These are phyloP conservation scores for Passer domesticus DNA, from an alignment of 2,113 vertebrate genomes.

Conservation along the genomic window DNA sequence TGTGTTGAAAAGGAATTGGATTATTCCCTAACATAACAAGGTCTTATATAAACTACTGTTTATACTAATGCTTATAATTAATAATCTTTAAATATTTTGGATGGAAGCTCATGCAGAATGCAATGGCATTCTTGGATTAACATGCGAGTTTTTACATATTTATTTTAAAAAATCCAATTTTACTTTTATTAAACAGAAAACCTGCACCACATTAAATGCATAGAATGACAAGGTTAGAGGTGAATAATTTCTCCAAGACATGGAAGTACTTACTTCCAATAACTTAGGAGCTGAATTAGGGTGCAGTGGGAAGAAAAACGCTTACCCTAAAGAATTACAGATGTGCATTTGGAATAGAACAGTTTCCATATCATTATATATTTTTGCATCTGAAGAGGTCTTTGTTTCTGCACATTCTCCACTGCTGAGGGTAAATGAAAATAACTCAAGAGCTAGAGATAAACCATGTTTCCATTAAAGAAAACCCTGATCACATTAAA, in stretches of 20 bases:
- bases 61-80: not conserved
- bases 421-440: slow-evolving; percentile 44
- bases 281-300: not conserved
- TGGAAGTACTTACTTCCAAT: slow-evolving; percentile 14
- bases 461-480: slow-evolving; percentile 16
- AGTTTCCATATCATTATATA: not conserved
- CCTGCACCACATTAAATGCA: not conserved
- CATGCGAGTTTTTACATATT: not conserved
- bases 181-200: slow-evolving; percentile 5
- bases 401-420: slow-evolving; percentile 54
- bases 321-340: slow-evolving; percentile 28
- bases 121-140: slow-evolving; percentile 18
- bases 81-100: slow-evolving; percentile 11
- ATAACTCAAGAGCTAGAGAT: slow-evolving; percentile 39
- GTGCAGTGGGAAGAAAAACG: not conserved
- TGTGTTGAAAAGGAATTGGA: slow-evolving; percentile 40
- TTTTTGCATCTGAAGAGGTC: slow-evolving; percentile 33
- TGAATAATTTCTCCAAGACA: not conserved
- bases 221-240: not conserved
- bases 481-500: slow-evolving; percentile 39
- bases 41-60: not conserved
- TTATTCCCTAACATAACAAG: slow-evolving; percentile 33
- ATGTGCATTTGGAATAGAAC: not conserved
- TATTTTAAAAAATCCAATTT: slow-evolving; percentile 10
- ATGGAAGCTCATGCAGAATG: not conserved